A percentile compares a stretch with the other conserved stretches of the same genome.
Conservation (phyloP, 1,140 invertebrate genomes). For the Choristoneura fumiferana region DNA sequence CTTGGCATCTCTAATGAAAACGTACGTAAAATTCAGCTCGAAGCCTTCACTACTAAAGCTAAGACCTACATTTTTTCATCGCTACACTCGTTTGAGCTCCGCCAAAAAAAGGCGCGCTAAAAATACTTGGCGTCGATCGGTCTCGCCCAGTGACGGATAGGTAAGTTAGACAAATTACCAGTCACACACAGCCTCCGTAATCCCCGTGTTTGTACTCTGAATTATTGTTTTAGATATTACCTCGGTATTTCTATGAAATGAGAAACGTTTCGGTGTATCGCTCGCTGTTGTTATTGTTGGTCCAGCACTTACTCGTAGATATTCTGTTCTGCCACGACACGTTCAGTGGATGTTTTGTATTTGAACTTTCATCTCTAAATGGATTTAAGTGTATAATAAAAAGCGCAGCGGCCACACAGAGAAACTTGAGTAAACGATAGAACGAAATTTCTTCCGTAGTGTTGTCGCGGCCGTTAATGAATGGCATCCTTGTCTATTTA, state of each 20-base stretch:
- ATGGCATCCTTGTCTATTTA: too few species aligned
- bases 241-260: slow-evolving; percentile 3
- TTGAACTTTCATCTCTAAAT: too few species aligned
- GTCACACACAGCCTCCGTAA: slow-evolving; percentile 14
- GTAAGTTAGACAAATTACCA: slow-evolving; percentile 19
- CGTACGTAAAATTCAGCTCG: too few species aligned
- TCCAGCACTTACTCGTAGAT: too few species aligned
- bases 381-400: too few species aligned
- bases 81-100: not conserved
- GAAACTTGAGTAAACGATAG: too few species aligned
- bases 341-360: too few species aligned
- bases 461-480: too few species aligned
- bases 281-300: not conserved
- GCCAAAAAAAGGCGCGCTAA: slow-evolving; percentile 1
- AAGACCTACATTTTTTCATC: not conserved
- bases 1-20: too few species aligned
- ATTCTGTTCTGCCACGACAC: too few species aligned
- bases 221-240: slow-evolving; percentile 16
- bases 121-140: slow-evolving; percentile 11
- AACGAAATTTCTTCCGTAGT: too few species aligned
- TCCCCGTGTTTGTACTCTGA: slow-evolving; percentile 11
- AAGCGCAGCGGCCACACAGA: too few species aligned
- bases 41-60: not conserved
- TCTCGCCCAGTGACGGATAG: slow-evolving; percentile 14
- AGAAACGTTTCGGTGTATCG: not conserved